Conservation (phyloP, 2,113 vertebrate genomes). For the Dermatemys mawii region DNA sequence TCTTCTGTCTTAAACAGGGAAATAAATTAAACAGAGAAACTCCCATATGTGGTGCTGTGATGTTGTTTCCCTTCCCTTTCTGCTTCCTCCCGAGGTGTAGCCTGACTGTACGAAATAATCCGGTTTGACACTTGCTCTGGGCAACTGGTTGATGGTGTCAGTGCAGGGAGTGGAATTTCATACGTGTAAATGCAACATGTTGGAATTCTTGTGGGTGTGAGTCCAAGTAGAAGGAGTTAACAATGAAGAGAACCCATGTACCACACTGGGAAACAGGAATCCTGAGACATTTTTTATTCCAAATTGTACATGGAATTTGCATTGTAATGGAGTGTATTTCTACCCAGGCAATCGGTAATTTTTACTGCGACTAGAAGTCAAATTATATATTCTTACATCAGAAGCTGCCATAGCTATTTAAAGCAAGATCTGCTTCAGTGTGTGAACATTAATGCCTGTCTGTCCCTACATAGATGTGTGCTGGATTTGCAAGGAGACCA, state of each 20-base stretch:
- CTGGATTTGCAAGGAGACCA: background rate
- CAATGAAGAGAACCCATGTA: background rate
- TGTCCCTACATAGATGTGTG: background rate
- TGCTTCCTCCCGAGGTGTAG: background rate
- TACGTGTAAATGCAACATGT: background rate
- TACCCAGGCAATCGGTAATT: slow-evolving; percentile 48
- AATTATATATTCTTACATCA: slow-evolving; percentile 35
- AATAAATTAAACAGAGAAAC: background rate
- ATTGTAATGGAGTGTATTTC: background rate
- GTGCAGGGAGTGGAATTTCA: slow-evolving; percentile 3
- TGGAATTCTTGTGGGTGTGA: background rate
- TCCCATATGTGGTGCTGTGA: background rate
- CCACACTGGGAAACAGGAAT: background rate
- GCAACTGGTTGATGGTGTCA: background rate
- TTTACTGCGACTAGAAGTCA: slow-evolving; percentile 60
- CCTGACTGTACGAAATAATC: background rate
- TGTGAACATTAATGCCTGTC: background rate
- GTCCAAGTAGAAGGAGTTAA: background rate
- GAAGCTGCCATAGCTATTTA: slow-evolving; percentile 60
- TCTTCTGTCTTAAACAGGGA: background rate
- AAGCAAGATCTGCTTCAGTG: slow-evolving; percentile 21
- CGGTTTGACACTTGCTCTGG: background rate
- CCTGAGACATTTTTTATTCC: background rate
- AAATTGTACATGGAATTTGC: accelerated
- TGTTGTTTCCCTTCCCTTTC: accelerated